A percentile compares a stretch with the other conserved stretches of the same genome.
Conservation (phyloP, 2,113 vertebrate species). For the Callithrix jacchus region DNA sequence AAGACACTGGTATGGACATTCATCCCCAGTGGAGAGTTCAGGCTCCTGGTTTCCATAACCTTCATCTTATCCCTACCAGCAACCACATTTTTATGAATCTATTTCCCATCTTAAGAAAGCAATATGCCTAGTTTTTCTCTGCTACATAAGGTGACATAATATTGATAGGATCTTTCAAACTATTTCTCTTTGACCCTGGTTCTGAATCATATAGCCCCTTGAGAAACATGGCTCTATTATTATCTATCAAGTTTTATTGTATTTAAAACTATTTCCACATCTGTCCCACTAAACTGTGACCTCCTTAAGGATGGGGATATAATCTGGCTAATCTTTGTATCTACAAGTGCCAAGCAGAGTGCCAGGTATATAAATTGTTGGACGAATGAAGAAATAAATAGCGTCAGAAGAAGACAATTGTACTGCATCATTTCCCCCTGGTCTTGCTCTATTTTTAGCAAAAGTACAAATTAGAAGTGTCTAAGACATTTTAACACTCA, state of each 20-base stretch:
- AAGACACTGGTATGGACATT: not conserved
- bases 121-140: not conserved
- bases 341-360: not conserved
- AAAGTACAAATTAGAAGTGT: conserved; percentile 51
- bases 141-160: not conserved
- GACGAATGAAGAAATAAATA: not conserved
- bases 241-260: not conserved
- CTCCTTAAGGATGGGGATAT: not conserved
- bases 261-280: not conserved
- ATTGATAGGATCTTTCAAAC: conserved; percentile 8
- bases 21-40: not conserved
- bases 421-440: not conserved
- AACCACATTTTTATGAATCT: not conserved
- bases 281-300: not conserved
- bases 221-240: not conserved
- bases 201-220: conserved; percentile 6
- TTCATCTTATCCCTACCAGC: not conserved
- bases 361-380: not conserved
- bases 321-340: not conserved
- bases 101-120: not conserved
- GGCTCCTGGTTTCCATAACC: not conserved
- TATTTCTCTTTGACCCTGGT: not conserved
- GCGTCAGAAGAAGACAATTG: not conserved
- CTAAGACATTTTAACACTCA: conserved; percentile 22
- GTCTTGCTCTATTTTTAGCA: not conserved